Evolutionary conservation across 1,140 invertebrate species (phyloP).

Genomic region (Neelides sp.): DNA sequence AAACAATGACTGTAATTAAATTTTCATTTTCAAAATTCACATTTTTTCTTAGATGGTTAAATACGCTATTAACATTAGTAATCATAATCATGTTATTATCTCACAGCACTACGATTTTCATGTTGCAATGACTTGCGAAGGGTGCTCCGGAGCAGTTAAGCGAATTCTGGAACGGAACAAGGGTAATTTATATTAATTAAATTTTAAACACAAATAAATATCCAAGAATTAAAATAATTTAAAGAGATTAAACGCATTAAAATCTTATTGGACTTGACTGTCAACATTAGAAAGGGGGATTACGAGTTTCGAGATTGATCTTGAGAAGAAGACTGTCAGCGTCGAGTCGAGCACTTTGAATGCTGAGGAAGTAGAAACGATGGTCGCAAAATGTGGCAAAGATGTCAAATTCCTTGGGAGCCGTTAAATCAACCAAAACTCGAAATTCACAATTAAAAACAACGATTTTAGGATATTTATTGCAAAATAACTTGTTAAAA

Average conservation of each 20-base stretch:
- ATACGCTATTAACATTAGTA: too few relatives aligned
- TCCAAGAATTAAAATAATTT: background rate
- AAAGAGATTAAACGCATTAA: background rate
- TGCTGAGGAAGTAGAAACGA: conserved; percentile 35
- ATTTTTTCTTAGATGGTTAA: too few relatives aligned
- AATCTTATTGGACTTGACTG: conserved; percentile 10
- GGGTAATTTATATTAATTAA: conserved; percentile 39
- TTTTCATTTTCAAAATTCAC: too few relatives aligned
- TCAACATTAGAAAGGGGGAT: conserved; percentile 32
- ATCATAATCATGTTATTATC: too few relatives aligned
- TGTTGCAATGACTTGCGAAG: conserved; percentile 81
- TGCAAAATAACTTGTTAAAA: too few relatives aligned
- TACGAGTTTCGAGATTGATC: conserved; percentile 35
- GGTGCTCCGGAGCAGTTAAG: conserved; percentile 68
- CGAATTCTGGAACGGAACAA: conserved; percentile 61
- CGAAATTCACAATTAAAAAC: too few relatives aligned
- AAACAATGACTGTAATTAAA: too few relatives aligned
- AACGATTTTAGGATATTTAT: too few relatives aligned
- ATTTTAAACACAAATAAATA: background rate
- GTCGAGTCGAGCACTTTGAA: conserved; percentile 35
- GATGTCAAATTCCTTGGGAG: conserved; percentile 30
- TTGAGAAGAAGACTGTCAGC: conserved; percentile 35
- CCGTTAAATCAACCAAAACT: too few relatives aligned
- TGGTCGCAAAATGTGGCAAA: conserved; percentile 39
- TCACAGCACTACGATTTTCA: conserved; percentile 62